phyloP scores from a whole-genome alignment of 2,888 invertebrate genomes.

The Aromia moschata region DNA sequence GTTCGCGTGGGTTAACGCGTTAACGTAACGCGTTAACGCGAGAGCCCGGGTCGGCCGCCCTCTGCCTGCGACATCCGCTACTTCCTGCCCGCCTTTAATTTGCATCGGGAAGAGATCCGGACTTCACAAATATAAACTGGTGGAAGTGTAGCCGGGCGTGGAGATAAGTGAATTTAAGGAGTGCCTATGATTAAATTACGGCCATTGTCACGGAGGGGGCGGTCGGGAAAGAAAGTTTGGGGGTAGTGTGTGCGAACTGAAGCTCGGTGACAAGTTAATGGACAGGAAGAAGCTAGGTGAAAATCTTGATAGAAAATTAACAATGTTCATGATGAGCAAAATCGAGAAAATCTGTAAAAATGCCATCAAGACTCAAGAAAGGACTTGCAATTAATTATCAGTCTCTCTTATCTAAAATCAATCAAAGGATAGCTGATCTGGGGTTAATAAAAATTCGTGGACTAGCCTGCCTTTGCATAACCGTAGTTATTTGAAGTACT shows the following conservation, averaged over 20 bases:
- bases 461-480: too few species aligned
- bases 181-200: slow-evolving; percentile 28
- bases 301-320: too few species aligned
- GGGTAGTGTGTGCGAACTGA: slow-evolving; percentile 16
- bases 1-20: slow-evolving; percentile 45
- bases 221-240: slow-evolving; percentile 10
- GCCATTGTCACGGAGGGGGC: slow-evolving; percentile 6
- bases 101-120: slow-evolving; percentile 53
- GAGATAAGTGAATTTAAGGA: slow-evolving; percentile 54
- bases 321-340: too few species aligned
- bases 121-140: slow-evolving; percentile 57
- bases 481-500: too few species aligned
- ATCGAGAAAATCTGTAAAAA: too few species aligned
- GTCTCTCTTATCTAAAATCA: too few species aligned
- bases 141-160: slow-evolving; percentile 57
- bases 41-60: background rate
- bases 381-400: too few species aligned
- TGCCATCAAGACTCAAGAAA: too few species aligned
- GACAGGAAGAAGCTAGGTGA: too few species aligned
- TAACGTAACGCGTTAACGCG: slow-evolving; percentile 37
- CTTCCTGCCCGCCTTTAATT: slow-evolving; percentile 53
- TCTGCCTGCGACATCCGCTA: slow-evolving; percentile 42
- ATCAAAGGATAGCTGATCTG: too few species aligned
- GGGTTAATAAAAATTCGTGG: too few species aligned
- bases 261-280: too few species aligned